Percentiles rank a stretch among this genome's conserved stretches.
Evolutionary conservation across 2,888 invertebrate species (phyloP).

Genomic region (Hemaris fuciformis): DNA sequence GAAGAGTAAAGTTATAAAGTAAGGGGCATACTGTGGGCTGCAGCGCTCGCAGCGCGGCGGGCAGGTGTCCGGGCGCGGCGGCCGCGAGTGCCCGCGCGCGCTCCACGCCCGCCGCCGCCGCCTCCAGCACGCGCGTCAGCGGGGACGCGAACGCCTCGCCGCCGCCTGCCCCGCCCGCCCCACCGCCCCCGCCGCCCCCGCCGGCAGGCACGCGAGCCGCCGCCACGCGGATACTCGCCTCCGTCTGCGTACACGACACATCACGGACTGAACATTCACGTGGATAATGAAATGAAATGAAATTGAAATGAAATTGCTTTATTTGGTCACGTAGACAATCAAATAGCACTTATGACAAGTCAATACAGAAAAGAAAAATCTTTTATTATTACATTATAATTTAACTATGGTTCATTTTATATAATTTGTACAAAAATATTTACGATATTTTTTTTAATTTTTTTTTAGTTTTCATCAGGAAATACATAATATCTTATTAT

Average conservation of each 20-base stretch:
- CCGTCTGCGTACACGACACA: constrained; percentile 40
- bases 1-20: too few relatives aligned
- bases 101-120: constrained; percentile 53
- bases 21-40: constrained; percentile 45
- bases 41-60: constrained; percentile 33
- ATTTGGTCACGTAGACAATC: too few relatives aligned
- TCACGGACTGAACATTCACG: background rate
- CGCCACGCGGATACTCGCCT: constrained; percentile 40
- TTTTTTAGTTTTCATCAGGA: too few relatives aligned
- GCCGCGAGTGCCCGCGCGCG: constrained; percentile 38
- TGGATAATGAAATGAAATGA: too few relatives aligned
- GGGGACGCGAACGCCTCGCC: constrained; percentile 61
- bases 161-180: constrained; percentile 36
- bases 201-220: constrained; percentile 50
- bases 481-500: too few relatives aligned
- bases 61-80: constrained; percentile 28
- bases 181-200: constrained; percentile 37
- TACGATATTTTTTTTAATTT: too few relatives aligned
- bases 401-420: too few relatives aligned
- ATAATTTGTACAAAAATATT: too few relatives aligned
- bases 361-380: too few relatives aligned
- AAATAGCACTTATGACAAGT: too few relatives aligned
- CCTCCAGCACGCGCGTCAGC: constrained; percentile 61
- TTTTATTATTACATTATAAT: too few relatives aligned
- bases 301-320: too few relatives aligned